Evolutionary conservation across 1,140 invertebrate genomes (phyloP).

Genomic region (Zaprionus lachaisei): DNA sequence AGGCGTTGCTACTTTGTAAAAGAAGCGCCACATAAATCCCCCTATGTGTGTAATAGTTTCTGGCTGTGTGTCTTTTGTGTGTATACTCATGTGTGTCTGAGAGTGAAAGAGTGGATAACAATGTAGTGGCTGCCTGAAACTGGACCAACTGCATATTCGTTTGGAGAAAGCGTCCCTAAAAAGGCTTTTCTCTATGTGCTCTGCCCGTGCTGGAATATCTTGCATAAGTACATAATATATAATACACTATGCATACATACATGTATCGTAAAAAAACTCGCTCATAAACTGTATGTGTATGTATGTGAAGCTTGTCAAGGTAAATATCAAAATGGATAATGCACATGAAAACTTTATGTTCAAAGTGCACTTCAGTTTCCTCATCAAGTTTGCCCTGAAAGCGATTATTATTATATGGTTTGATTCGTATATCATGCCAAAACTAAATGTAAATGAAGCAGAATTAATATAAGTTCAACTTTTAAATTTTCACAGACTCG

Average conservation of each 20-base stretch:
- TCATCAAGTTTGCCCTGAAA: not conserved
- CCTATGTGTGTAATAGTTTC: slow-evolving; percentile 3
- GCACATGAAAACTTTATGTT: not conserved
- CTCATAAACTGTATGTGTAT: not conserved
- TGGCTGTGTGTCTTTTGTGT: not conserved
- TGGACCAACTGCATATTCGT: slow-evolving; percentile 9
- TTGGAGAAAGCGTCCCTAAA: slow-evolving; percentile 7
- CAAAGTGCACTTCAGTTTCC: not conserved
- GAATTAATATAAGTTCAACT: not conserved
- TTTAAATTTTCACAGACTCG: not conserved
- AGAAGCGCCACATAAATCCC: slow-evolving; percentile 26
- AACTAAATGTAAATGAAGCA: not conserved
- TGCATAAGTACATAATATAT: not conserved
- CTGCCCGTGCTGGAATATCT: not conserved
- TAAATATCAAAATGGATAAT: not conserved
- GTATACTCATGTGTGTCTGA: not conserved
- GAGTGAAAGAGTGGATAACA: slow-evolving; percentile 36
- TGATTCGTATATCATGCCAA: not conserved
- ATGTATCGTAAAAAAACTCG: not conserved
- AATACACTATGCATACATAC: no score
- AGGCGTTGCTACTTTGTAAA: slow-evolving; percentile 9
- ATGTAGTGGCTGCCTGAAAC: slow-evolving; percentile 29
- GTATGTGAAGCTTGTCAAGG: not conserved
- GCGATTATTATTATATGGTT: not conserved
- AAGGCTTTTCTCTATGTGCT: not conserved